phyloP scores from a whole-genome alignment of 64 coral and sea anemone species.

The Montipora efflorescens region DNA sequence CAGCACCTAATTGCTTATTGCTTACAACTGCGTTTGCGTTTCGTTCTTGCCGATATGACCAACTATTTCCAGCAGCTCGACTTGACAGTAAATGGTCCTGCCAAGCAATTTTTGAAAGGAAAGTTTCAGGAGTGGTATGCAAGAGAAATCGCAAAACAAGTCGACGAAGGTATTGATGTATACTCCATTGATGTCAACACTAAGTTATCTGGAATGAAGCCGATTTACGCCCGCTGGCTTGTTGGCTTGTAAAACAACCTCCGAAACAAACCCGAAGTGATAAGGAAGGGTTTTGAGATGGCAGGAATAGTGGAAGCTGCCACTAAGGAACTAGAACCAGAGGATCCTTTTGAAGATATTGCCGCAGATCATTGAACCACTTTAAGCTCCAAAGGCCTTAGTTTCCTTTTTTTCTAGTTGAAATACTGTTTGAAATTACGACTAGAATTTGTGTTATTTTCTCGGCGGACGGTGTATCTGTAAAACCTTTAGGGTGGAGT shows the following conservation, averaged over 20 bases:
- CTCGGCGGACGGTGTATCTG: too few species aligned
- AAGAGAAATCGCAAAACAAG: constrained; percentile 26
- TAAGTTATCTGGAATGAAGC: constrained; percentile 53
- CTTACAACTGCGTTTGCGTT: constrained; percentile 59
- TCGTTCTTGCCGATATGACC: constrained; percentile 42
- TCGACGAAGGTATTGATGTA: background rate
- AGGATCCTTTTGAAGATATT: constrained; percentile 54
- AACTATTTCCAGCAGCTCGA: constrained; percentile 66
- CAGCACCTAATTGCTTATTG: constrained; percentile 14
- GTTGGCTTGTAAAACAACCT: constrained; percentile 35
- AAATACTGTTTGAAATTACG: background rate
- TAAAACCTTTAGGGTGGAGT: too few species aligned
- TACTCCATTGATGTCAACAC: constrained; percentile 42
- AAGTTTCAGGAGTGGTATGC: constrained; percentile 70
- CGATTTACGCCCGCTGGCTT: constrained; percentile 56
- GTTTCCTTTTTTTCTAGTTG: background rate
- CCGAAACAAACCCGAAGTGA: constrained; percentile 49
- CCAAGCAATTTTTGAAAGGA: constrained; percentile 65
- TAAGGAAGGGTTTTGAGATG: constrained; percentile 56
- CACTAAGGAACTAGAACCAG: constrained; percentile 36
- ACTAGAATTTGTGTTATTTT: background rate
- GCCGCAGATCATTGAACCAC: background rate
- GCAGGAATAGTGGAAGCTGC: constrained; percentile 54
- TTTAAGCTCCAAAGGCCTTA: background rate
- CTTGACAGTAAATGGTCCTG: constrained; percentile 57